Conservation (phyloP, 2,797 vertebrate genomes). For the Aeoliscus strigatus region DNA sequence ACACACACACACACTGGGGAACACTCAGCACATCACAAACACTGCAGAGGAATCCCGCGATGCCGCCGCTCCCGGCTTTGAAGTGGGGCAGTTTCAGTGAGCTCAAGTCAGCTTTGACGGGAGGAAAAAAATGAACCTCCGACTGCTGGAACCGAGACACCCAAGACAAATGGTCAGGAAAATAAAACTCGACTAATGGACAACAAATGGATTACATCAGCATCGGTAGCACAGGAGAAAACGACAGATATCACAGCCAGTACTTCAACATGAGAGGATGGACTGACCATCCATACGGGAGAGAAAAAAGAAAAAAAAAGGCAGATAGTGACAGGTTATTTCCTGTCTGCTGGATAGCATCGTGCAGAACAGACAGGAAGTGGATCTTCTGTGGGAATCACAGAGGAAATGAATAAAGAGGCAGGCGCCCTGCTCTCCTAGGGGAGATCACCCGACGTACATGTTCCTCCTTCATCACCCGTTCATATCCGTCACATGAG, state of each 20-base stretch:
- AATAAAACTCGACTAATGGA: no score
- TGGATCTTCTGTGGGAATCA: constrained; percentile 24
- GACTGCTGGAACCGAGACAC: no score
- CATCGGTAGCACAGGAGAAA: no score
- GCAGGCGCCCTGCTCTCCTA: constrained; percentile 11
- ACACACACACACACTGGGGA: constrained; percentile 1
- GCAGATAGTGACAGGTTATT: constrained; percentile 47
- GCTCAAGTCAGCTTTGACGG: no score
- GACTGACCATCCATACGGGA: no score
- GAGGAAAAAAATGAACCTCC: no score
- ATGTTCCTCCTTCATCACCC: constrained; percentile 14
- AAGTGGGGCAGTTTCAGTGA: no score
- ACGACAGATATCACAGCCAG: no score
- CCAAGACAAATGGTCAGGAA: no score
- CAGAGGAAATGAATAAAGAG: constrained; percentile 52
- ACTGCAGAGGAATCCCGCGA: constrained; percentile 6
- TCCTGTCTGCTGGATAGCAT: constrained; percentile 54
- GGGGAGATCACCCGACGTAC: constrained; percentile 21
- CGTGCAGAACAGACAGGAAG: constrained; percentile 33
- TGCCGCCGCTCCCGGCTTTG: constrained; percentile 24
- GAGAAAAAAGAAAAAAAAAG: constrained; percentile 20
- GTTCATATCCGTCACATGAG: constrained; percentile 8
- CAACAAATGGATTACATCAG: no score
- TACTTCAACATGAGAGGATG: no score
- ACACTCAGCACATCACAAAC: constrained; percentile 7